These are phyloP conservation scores for Philopotamus ludificatus DNA, from an alignment of 1,140 invertebrate genomes.

Conservation along the genomic window DNA sequence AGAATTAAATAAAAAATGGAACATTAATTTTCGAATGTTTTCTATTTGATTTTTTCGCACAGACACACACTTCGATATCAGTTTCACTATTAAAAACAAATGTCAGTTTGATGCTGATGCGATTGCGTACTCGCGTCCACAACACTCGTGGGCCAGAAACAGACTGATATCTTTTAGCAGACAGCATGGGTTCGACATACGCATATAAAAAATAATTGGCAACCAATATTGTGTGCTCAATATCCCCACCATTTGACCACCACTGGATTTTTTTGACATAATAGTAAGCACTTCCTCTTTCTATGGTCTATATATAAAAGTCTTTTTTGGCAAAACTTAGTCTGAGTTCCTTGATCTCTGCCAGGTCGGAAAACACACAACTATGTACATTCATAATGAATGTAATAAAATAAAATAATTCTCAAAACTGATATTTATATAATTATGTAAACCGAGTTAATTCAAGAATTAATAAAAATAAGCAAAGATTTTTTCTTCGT, in stretches of 20 bases:
- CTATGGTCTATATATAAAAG: too few species aligned
- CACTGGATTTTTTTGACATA: too few species aligned
- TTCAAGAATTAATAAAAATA: too few species aligned
- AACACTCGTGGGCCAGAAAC: background rate
- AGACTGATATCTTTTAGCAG: background rate
- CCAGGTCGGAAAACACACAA: too few species aligned
- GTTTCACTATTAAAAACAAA: background rate
- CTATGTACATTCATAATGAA: too few species aligned
- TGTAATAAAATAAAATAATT: too few species aligned
- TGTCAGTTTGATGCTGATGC: background rate
- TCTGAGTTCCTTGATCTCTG: background rate
- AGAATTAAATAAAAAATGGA: too few species aligned
- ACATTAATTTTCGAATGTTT: background rate
- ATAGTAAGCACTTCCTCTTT: too few species aligned
- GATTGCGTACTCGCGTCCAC: background rate
- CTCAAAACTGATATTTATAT: too few species aligned
- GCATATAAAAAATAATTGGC: background rate
- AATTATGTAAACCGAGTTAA: too few species aligned
- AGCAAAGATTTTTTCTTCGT: too few species aligned
- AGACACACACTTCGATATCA: background rate
- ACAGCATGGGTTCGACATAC: background rate
- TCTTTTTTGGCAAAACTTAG: background rate
- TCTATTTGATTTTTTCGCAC: background rate
- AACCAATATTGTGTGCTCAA: background rate
- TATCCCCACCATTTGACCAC: slow-evolving; percentile 2